phyloP scores from a whole-genome alignment of 1,140 invertebrate species.

The Drosophila cardini region DNA sequence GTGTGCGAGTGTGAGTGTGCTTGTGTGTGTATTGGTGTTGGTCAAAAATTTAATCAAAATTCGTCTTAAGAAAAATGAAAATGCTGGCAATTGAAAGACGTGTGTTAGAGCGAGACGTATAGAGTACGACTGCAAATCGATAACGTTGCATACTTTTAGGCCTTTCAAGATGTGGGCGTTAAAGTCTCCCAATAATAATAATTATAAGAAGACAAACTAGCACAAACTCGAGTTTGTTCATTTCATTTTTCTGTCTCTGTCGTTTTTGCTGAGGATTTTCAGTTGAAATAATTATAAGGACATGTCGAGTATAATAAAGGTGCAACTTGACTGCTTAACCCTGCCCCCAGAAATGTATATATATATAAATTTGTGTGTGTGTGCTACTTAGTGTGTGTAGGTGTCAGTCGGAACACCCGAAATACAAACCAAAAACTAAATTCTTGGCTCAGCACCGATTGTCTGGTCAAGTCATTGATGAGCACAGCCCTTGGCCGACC shows the following conservation, averaged over 20 bases:
- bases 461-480: slow-evolving; percentile 53
- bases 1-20: slow-evolving; percentile 19
- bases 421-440: slow-evolving; percentile 5
- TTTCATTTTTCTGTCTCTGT: slow-evolving; percentile 39
- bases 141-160: slow-evolving; percentile 69
- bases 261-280: not conserved
- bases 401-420: slow-evolving; percentile 1
- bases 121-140: slow-evolving; percentile 66
- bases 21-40: slow-evolving; percentile 42
- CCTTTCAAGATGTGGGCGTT: slow-evolving; percentile 56
- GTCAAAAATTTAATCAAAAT: slow-evolving; percentile 81
- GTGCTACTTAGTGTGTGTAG: not conserved
- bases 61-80: slow-evolving; percentile 80
- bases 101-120: slow-evolving; percentile 62
- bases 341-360: not conserved
- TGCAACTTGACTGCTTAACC: slow-evolving; percentile 37
- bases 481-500: slow-evolving; percentile 22
- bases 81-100: slow-evolving; percentile 26
- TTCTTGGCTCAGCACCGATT: slow-evolving; percentile 34
- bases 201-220: slow-evolving; percentile 55
- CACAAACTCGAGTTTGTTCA: not conserved
- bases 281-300: slow-evolving; percentile 50
- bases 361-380: not conserved
- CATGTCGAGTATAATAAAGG: slow-evolving; percentile 20
- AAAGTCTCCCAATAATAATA: slow-evolving; percentile 57